Evolutionary conservation across 1,140 invertebrate species (phyloP), one percentile per base, ranked within the genome.

Genomic region (Drosophila kepulauana): DNA sequence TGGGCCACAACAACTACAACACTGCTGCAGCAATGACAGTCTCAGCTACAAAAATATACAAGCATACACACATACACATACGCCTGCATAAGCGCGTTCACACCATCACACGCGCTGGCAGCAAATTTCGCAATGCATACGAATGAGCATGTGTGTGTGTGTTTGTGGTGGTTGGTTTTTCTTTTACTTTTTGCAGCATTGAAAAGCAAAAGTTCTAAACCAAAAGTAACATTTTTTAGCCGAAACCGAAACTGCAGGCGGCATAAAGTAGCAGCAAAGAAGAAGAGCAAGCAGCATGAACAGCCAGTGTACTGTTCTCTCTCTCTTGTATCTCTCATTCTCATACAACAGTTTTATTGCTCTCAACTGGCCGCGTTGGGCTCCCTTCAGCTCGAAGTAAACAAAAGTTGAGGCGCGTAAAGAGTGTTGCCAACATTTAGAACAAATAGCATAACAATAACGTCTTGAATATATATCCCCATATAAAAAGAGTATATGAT

Each of bases 171-270:
- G 84, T 81, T 78, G 78, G 30, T 82, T 78, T 64, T 67, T 67
- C 45, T 56, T 33, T 33, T 63, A 43, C 15, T 43, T 62, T 58
- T 46, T 25, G 49, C 52, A 75, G 65, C 62, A 80, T 78, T 82
- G 52, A 78, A 84, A 89, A 81, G 78, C 84, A 88, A 89, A 88
- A 89, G 84, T 89, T 84, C 77, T 71, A 70, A 79, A 63, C 59
- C 66, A 69, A 78, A 78, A 64, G 66, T 67, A 86, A 56, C 43
- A 63, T 8, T 64, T 82, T 77, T 64, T 61, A 15, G 49, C 20
- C 59, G 49, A 71, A 75, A 52, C 25, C 25, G 25, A 76, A 85
- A 76, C 57, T 70, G 79, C 68, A 75, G 68, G 73, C 64, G 70
- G 62, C 61, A 63, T 58, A 59, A 59, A 66, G 62, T 54, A 35